A percentile compares a stretch with the other conserved stretches of the same genome.
These are phyloP conservation scores for Hycleus cichorii DNA, from an alignment of 1,140 invertebrate species.

Conservation along the genomic window DNA sequence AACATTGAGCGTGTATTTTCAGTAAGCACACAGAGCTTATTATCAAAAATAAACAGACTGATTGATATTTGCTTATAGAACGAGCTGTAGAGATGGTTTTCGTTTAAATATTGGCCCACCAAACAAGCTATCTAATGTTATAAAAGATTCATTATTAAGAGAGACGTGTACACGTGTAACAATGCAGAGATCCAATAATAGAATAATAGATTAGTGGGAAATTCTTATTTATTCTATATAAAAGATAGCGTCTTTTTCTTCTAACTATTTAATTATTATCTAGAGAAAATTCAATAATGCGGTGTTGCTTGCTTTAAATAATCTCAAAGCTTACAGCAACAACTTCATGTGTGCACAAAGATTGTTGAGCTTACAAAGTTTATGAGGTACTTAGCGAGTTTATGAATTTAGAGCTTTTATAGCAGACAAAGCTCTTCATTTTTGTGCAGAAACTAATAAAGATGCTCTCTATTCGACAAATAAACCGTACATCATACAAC, in stretches of 20 bases:
- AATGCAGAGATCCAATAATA: too few relatives aligned
- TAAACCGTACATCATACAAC: too few relatives aligned
- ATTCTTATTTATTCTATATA: too few relatives aligned
- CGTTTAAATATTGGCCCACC: slow-evolving; percentile 14
- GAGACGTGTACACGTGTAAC: neutral
- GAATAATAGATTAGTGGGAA: too few relatives aligned
- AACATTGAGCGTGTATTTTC: too few relatives aligned
- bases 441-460: slow-evolving; percentile 11
- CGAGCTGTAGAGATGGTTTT: slow-evolving; percentile 11
- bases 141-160: slow-evolving; percentile 9
- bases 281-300: slow-evolving; percentile 4
- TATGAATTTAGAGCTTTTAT: slow-evolving; percentile 21
- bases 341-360: slow-evolving; percentile 12
- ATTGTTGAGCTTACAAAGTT: slow-evolving; percentile 21
- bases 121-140: slow-evolving; percentile 10
- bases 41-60: slow-evolving; percentile 12
- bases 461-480: slow-evolving; percentile 3
- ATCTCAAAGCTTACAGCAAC: slow-evolving; percentile 3
- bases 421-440: slow-evolving; percentile 11
- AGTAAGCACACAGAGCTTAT: neutral
- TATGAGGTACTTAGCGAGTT: slow-evolving; percentile 20
- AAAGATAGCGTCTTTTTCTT: too few relatives aligned
- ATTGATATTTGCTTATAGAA: slow-evolving; percentile 13
- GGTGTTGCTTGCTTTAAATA: slow-evolving; percentile 5
- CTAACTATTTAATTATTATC: too few relatives aligned